Evolutionary conservation across 2,888 invertebrate species (phyloP).

Genomic region (Phlogophora meticulosa): DNA sequence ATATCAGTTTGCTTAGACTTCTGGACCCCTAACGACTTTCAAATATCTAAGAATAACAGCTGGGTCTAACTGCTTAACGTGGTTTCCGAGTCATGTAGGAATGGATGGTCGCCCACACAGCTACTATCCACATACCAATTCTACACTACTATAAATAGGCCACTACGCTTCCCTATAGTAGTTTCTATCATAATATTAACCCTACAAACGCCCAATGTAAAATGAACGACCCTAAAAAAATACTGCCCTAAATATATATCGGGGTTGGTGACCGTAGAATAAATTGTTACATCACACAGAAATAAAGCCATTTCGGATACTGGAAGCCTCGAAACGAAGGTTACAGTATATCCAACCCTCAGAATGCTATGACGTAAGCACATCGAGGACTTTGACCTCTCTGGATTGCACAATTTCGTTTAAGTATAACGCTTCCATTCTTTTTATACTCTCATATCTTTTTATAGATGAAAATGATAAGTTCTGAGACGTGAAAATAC

Average conservation of each 20-base stretch:
- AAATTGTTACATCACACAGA: slow-evolving; percentile 53
- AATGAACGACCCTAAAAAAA: slow-evolving; percentile 21
- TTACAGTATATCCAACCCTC: slow-evolving; percentile 43
- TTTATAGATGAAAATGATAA: slow-evolving; percentile 33
- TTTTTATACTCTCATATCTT: slow-evolving; percentile 27
- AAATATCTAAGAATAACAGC: too few species aligned
- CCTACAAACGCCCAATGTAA: slow-evolving; percentile 19
- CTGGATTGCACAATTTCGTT: slow-evolving; percentile 44
- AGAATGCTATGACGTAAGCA: slow-evolving; percentile 48
- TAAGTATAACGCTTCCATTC: slow-evolving; percentile 37
- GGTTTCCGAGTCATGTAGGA: too few species aligned
- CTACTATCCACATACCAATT: too few species aligned
- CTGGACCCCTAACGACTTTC: too few species aligned
- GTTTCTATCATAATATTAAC: slow-evolving; percentile 1
- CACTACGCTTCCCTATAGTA: background rate
- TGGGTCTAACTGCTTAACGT: background rate
- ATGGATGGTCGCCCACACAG: background rate
- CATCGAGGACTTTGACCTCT: slow-evolving; percentile 54
- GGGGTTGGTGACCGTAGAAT: slow-evolving; percentile 48
- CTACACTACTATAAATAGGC: background rate
- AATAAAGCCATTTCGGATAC: slow-evolving; percentile 52
- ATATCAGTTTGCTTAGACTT: too few species aligned
- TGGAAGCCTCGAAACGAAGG: slow-evolving; percentile 48
- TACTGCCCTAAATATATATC: slow-evolving; percentile 29
- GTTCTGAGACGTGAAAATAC: slow-evolving; percentile 13